A percentile compares a stretch with the other conserved stretches of the same genome.
These are phyloP conservation scores for Amblyjoppa proteus DNA, from an alignment of 2,888 invertebrate species.

Conservation along the genomic window DNA sequence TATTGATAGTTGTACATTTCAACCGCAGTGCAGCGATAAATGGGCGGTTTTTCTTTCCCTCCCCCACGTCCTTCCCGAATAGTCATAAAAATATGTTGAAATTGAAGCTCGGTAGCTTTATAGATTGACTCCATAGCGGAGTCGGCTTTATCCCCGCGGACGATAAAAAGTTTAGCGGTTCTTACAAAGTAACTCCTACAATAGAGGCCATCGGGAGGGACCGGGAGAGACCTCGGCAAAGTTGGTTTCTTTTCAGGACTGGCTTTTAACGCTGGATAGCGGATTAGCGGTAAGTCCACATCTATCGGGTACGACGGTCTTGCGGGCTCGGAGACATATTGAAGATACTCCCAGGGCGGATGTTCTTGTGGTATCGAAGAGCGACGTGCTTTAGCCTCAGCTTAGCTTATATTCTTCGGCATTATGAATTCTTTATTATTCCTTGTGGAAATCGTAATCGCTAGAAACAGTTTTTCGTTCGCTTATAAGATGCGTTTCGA, in stretches of 20 bases:
- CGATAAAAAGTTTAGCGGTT: constrained; percentile 38
- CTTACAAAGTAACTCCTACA: constrained; percentile 13
- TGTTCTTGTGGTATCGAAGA: neutral
- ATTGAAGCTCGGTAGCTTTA: neutral
- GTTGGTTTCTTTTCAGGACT: constrained; percentile 13
- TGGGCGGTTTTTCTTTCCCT: too few relatives aligned
- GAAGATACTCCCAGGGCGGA: neutral
- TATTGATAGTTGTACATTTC: neutral
- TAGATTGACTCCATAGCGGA: neutral
- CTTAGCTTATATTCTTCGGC: neutral
- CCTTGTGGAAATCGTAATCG: neutral
- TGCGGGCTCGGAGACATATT: neutral
- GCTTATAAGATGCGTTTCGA: too few relatives aligned
- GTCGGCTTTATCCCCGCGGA: constrained; percentile 10
- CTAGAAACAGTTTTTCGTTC: neutral
- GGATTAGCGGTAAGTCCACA: constrained; percentile 22
- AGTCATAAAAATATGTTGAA: constrained; percentile 19
- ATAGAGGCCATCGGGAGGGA: neutral
- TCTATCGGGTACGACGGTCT: neutral
- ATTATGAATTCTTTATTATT: neutral
- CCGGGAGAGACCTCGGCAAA: neutral
- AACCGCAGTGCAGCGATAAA: constrained; percentile 2
- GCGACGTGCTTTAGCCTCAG: neutral
- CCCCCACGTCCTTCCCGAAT: neutral
- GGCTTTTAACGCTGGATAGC: constrained; percentile 13